Evolutionary conservation across 2,797 vertebrate species (phyloP), one percentile per base, ranked within the genome.

Genomic region (Fistularia commersonii): DNA sequence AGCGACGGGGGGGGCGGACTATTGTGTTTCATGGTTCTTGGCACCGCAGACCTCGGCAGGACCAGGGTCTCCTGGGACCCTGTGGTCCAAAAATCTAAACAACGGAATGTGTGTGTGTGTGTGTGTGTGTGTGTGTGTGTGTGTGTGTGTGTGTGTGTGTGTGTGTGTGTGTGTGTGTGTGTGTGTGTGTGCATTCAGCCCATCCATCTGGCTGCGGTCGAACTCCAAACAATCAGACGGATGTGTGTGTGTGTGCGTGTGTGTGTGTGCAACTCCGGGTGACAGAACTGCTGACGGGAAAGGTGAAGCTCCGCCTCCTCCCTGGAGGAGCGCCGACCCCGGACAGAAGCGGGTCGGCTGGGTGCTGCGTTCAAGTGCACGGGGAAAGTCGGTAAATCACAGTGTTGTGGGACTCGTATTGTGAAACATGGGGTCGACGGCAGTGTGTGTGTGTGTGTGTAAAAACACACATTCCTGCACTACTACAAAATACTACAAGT

Each of bases 21-120:
- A 83, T 87, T 86, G 79, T 83, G 77, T 71, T 83, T 79, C 73
- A 67, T 51, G 58, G 56, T 65, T 80, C 74, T 80, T 83, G 85
- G 82, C 79, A 83, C 72, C 38, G 4, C 54, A 80, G 66, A 72
- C 68, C 58, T 73, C 45, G 48, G 76, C 70, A 66, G 53, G 66
- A 62, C 49, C 33, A 57, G 0, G 8, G 64, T 70, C 80, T 73
- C 83, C 67, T 31, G 69, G 59, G 76, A 70, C 69, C 51, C 57
- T 45, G 70, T 47, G 57, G 74, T 66, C 57, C 45, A 36, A 66
- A 59, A 68, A 57, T 54, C 41, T 48, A 77, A 81, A 85, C 74
- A 77, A 68, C 48, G 47, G 61, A 53, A 54, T 51, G 56, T 63
- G 61, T 59, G 44, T 48, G 51, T 48, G 15, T 49, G 56, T 53